phyloP scores from a whole-genome alignment of 2,113 vertebrate genomes.

The Pseudolaguvia tuberculata region DNA sequence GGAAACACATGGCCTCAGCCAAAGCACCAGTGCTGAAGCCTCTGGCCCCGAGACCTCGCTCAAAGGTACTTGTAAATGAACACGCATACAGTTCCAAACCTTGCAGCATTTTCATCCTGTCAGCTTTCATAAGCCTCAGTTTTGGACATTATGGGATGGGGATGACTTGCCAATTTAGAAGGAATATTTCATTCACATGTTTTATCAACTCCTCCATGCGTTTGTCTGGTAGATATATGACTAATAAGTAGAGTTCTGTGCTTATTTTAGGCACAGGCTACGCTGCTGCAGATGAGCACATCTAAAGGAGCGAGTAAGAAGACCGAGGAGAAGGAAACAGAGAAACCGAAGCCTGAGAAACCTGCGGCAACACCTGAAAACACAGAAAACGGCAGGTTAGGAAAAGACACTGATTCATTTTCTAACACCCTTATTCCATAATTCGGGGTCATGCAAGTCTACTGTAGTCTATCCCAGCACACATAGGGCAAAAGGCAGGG shows the following conservation, averaged over 20 bases:
- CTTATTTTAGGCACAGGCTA: constrained; percentile 67
- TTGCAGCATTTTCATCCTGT: neutral
- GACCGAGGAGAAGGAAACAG: constrained; percentile 57
- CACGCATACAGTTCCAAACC: neutral
- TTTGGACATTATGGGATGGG: too few species aligned
- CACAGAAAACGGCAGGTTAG: constrained; percentile 75
- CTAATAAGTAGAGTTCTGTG: neutral
- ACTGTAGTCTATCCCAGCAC: too few species aligned
- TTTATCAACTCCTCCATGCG: too few species aligned
- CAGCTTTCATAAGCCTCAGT: constrained; percentile 10
- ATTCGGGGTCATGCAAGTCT: too few species aligned
- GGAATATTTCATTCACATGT: too few species aligned
- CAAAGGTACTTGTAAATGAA: constrained; percentile 68
- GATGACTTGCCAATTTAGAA: too few species aligned
- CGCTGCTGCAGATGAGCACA: constrained; percentile 77
- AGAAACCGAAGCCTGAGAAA: constrained; percentile 51
- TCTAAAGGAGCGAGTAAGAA: constrained; percentile 62
- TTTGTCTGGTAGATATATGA: too few species aligned
- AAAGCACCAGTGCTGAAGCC: constrained; percentile 82
- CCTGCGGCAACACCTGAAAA: constrained; percentile 56
- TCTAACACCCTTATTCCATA: too few species aligned
- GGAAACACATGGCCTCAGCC: constrained; percentile 61
- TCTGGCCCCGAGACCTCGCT: constrained; percentile 77
- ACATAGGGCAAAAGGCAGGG: too few species aligned
- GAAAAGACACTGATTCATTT: neutral